Evolutionary conservation across 2,888 invertebrate species (phyloP).

Genomic region (Cheiracanthium punctorium): DNA sequence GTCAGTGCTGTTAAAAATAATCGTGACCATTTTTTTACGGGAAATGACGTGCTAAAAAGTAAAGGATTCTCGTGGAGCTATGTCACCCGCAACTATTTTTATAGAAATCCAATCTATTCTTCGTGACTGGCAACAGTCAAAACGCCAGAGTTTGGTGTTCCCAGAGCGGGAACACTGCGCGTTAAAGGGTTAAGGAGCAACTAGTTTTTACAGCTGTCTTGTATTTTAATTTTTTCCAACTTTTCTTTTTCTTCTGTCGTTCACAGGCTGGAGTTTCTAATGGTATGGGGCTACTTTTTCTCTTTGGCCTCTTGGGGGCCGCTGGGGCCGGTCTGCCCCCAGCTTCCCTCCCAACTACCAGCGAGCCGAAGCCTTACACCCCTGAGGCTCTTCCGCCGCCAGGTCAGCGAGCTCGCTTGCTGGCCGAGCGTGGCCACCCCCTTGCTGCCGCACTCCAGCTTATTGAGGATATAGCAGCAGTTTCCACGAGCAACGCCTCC

Average conservation of each 20-base stretch:
- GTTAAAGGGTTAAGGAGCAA: no score
- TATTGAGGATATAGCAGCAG: conserved; percentile 44
- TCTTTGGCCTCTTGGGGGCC: conserved; percentile 4
- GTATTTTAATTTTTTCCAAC: no score
- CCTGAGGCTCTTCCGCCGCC: conserved; percentile 26
- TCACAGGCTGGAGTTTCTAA: background rate
- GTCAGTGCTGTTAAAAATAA: no score
- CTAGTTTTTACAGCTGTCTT: no score
- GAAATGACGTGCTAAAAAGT: no score
- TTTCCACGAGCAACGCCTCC: background rate
- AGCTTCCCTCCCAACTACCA: conserved; percentile 2
- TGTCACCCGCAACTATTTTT: no score
- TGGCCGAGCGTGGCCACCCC: conserved; percentile 45
- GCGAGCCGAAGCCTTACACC: conserved; percentile 11
- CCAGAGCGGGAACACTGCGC: no score
- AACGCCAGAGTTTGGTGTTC: no score
- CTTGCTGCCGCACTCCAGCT: conserved; percentile 54
- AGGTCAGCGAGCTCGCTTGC: conserved; percentile 41
- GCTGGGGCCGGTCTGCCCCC: conserved; percentile 39
- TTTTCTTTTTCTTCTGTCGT: background rate
- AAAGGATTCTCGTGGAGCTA: no score
- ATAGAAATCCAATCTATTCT: no score
- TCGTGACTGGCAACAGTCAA: no score
- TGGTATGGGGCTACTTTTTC: background rate
- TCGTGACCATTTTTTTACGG: no score